A percentile compares a stretch with the other conserved stretches of the same genome.
These are phyloP conservation scores for Diachrysia chrysitis DNA, from an alignment of 2,888 invertebrate species.

Conservation along the genomic window DNA sequence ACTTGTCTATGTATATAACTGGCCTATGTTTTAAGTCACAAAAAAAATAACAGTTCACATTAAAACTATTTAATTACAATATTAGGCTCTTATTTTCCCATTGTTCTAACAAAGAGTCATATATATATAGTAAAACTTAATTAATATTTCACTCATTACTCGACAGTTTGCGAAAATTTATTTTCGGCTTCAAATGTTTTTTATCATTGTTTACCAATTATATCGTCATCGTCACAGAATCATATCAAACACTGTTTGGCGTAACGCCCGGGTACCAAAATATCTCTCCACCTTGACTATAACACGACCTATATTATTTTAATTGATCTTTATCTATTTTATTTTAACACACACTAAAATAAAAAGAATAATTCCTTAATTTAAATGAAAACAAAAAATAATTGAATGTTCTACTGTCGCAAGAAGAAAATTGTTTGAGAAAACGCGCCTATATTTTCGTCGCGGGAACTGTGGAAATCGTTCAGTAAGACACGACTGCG, in stretches of 20 bases:
- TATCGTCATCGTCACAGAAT: conserved; percentile 59
- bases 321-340: conserved; percentile 27
- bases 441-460: conserved; percentile 30
- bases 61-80: background rate
- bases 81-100: background rate
- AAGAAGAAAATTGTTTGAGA: background rate
- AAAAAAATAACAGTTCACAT: background rate
- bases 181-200: conserved; percentile 5
- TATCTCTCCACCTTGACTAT: conserved; percentile 78
- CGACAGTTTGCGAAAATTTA: background rate
- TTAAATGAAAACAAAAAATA: background rate
- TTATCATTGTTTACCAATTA: conserved; percentile 66
- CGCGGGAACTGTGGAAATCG: conserved; percentile 27
- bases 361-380: conserved; percentile 2
- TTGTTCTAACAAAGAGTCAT: background rate
- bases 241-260: conserved; percentile 73
- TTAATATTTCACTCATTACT: background rate
- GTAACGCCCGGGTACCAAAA: conserved; percentile 80
- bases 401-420: background rate
- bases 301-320: conserved; percentile 55
- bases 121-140: background rate
- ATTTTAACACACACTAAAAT: background rate
- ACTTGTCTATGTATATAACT: conserved; percentile 30
- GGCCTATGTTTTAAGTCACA: conserved; percentile 32
- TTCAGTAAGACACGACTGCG: conserved; percentile 44